Evolutionary conservation across 2,888 invertebrate genomes (phyloP).

Genomic region (Gisinianus flammeolus): DNA sequence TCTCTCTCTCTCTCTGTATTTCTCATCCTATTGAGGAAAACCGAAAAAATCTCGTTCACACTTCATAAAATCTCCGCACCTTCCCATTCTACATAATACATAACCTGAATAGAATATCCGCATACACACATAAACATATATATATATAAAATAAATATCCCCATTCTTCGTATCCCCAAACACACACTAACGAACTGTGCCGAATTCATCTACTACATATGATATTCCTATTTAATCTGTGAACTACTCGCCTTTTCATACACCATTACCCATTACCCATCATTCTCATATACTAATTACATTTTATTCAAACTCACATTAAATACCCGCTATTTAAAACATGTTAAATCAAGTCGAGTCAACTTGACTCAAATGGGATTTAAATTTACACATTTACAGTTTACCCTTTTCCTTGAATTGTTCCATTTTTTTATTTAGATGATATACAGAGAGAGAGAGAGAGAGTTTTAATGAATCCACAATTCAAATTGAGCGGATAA

Average conservation of each 20-base stretch:
- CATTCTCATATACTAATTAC: neutral
- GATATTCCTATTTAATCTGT: neutral
- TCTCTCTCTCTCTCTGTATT: constrained; percentile 8
- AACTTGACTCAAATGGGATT: too few relatives aligned
- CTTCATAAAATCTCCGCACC: constrained; percentile 57
- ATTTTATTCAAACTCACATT: neutral
- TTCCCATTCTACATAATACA: constrained; percentile 10
- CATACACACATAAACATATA: neutral
- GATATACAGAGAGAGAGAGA: too few relatives aligned
- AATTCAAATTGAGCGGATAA: too few relatives aligned
- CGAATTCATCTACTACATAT: constrained; percentile 28
- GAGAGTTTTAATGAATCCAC: too few relatives aligned
- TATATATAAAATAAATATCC: neutral
- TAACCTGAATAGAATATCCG: neutral
- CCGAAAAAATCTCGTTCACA: constrained; percentile 58
- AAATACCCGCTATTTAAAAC: too few relatives aligned
- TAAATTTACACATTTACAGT: too few relatives aligned
- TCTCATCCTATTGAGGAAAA: constrained; percentile 42
- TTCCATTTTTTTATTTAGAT: too few relatives aligned
- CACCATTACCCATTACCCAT: neutral
- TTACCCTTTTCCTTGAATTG: too few relatives aligned
- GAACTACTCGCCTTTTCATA: neutral
- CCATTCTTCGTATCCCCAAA: neutral
- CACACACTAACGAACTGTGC: constrained; percentile 47
- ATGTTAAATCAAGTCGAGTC: too few relatives aligned